These are phyloP conservation scores for Erpetoichthys calabaricus DNA, from an alignment of 2,797 vertebrate genomes.

Conservation along the genomic window DNA sequence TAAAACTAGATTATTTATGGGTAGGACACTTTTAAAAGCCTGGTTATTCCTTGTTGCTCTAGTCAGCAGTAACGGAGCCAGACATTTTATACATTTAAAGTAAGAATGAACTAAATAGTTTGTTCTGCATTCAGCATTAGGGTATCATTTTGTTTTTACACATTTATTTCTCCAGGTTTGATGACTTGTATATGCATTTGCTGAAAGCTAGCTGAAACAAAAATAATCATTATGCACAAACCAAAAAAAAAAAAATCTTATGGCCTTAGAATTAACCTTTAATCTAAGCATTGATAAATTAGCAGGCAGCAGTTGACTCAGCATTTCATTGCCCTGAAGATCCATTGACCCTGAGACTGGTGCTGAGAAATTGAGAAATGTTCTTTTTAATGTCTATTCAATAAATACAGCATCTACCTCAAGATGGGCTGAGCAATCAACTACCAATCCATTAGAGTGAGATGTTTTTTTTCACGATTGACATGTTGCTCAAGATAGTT, in stretches of 20 bases:
- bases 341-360: slow-evolving; percentile 81
- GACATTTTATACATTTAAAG: too few species aligned
- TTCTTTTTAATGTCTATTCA: slow-evolving; percentile 87
- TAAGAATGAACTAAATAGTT: too few species aligned
- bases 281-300: slow-evolving; percentile 42
- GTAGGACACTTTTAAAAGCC: too few species aligned
- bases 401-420: slow-evolving; percentile 82
- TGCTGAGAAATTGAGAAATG: slow-evolving; percentile 82
- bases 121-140: too few species aligned
- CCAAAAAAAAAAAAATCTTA: not conserved
- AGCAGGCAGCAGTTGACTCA: slow-evolving; percentile 68
- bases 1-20: too few species aligned
- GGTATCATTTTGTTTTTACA: too few species aligned
- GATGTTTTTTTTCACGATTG: slow-evolving; percentile 78
- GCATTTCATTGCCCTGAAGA: slow-evolving; percentile 67
- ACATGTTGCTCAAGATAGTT: slow-evolving; percentile 69
- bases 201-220: too few species aligned
- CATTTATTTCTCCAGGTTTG: too few species aligned
- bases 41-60: too few species aligned
- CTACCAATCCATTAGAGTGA: slow-evolving; percentile 80
- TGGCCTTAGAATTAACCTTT: slow-evolving; percentile 28
- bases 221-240: too few species aligned
- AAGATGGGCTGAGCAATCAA: slow-evolving; percentile 69
- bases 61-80: too few species aligned
- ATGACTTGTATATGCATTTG: too few species aligned